Evolutionary conservation across 1,140 invertebrate genomes (phyloP).

Genomic region (Diachasmimorpha longicaudata): DNA sequence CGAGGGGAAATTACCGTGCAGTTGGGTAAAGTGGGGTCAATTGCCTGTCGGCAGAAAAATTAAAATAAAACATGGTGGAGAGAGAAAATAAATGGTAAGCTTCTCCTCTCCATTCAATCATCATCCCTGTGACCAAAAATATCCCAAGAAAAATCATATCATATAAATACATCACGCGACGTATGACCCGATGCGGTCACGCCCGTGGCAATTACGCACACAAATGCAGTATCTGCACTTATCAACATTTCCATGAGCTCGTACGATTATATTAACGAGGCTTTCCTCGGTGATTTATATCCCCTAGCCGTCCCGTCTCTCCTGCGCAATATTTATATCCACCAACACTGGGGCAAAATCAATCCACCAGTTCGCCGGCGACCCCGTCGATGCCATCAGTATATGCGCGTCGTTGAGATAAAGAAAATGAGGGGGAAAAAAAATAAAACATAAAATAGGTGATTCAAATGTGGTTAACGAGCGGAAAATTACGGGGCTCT

Average conservation of each 20-base stretch:
- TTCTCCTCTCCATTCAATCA: too few species aligned
- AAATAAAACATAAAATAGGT: neutral
- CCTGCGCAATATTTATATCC: neutral
- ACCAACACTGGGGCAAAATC: neutral
- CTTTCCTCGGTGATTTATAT: slow-evolving; percentile 44
- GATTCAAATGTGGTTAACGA: slow-evolving; percentile 11
- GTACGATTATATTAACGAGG: slow-evolving; percentile 1
- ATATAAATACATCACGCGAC: neutral
- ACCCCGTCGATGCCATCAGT: neutral
- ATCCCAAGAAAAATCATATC: too few species aligned
- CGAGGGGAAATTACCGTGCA: too few species aligned
- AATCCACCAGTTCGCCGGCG: neutral
- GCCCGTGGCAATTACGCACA: slow-evolving; percentile 48
- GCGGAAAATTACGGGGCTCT: slow-evolving; percentile 1
- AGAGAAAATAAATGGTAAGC: too few species aligned
- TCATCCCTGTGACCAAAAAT: too few species aligned
- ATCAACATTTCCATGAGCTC: slow-evolving; percentile 14
- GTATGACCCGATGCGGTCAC: slow-evolving; percentile 29
- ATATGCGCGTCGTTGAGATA: neutral
- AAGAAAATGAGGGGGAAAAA: neutral
- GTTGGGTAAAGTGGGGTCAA: too few species aligned
- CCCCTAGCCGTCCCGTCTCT: neutral
- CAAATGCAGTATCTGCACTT: slow-evolving; percentile 24
- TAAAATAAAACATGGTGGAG: too few species aligned
- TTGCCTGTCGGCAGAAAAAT: too few species aligned